Evolutionary conservation across 2,797 vertebrate genomes (phyloP).

Genomic region (Aphelocoma californica): DNA sequence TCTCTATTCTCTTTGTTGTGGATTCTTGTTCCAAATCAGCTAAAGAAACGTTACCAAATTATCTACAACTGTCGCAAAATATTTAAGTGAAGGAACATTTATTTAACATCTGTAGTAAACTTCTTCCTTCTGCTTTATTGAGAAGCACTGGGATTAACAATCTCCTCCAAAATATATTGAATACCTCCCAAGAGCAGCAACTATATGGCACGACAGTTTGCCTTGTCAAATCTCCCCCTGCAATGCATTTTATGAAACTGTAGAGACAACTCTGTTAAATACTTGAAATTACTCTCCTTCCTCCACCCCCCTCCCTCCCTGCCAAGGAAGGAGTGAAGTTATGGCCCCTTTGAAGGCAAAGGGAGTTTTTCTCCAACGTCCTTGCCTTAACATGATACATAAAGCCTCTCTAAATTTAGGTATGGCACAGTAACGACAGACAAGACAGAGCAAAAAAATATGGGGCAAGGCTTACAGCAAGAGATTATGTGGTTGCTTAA

Average conservation of each 20-base stretch:
- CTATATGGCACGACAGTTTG: rapidly evolving
- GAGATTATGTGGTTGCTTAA: neutral
- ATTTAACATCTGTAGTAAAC: neutral
- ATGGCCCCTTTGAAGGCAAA: neutral
- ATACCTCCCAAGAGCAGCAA: neutral
- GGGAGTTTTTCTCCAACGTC: neutral
- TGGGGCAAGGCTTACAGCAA: neutral
- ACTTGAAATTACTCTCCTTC: neutral
- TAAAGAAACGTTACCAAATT: neutral
- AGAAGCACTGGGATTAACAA: neutral
- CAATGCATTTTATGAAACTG: neutral
- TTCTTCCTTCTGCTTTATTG: neutral
- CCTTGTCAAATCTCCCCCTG: neutral
- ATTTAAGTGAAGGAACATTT: neutral
- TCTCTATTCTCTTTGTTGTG: neutral
- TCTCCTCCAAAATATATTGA: neutral
- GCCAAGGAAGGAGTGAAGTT: neutral
- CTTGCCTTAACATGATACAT: neutral
- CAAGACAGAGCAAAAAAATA: neutral
- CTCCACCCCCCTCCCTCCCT: rapidly evolving
- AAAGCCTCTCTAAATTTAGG: constrained; percentile 48
- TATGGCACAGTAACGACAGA: neutral
- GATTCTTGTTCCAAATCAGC: neutral
- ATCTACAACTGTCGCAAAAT: neutral
- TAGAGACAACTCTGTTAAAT: neutral